Evolutionary conservation across 1,140 invertebrate species (phyloP).

Genomic region (Myzus persicae): DNA sequence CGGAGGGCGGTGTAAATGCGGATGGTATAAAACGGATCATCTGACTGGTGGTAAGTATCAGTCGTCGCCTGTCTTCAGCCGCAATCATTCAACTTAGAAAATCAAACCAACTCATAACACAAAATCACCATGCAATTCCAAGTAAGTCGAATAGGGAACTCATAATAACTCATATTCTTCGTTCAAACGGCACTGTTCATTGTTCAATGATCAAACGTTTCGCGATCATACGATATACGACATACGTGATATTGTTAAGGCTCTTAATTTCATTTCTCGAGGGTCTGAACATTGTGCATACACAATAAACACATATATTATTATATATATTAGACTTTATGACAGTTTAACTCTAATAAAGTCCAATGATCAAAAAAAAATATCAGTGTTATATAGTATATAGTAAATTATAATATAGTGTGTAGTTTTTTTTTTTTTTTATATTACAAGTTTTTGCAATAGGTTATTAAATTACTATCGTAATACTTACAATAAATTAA

Average conservation of each 20-base stretch:
- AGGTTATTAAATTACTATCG: too few species aligned
- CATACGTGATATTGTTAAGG: too few species aligned
- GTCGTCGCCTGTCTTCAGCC: conserved; percentile 21
- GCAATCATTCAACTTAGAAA: background rate
- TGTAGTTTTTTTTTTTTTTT: too few species aligned
- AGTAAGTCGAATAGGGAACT: conserved; percentile 35
- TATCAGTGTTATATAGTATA: too few species aligned
- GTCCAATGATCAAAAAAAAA: too few species aligned
- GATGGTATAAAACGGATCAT: conserved; percentile 17
- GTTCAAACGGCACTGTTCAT: background rate
- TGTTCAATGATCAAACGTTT: background rate
- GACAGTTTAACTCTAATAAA: too few species aligned
- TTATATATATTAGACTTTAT: too few species aligned
- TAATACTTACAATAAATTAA: too few species aligned
- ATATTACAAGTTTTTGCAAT: too few species aligned
- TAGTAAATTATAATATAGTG: too few species aligned
- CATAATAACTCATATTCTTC: background rate
- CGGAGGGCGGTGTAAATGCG: background rate
- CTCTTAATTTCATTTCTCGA: background rate
- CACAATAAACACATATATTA: too few species aligned
- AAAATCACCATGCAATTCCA: conserved; percentile 36
- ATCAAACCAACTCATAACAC: background rate
- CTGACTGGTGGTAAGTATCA: background rate
- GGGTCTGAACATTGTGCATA: background rate
- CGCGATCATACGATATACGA: too few species aligned